Conservation (phyloP, 2,888 invertebrate genomes). For the Torymus texanus region DNA sequence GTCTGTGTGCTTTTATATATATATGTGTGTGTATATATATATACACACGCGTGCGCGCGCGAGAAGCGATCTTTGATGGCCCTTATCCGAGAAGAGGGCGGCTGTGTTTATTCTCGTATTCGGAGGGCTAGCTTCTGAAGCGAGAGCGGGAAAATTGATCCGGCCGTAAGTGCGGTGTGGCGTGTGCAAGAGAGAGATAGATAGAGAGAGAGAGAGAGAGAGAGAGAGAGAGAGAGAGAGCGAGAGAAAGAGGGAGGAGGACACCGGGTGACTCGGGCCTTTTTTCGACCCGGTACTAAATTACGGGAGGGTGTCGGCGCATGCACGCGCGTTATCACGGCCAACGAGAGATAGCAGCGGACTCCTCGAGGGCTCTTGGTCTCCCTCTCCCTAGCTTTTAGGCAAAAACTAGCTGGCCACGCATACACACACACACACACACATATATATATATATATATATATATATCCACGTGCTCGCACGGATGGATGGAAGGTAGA, state of each 20-base stretch:
- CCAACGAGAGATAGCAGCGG: too few relatives aligned
- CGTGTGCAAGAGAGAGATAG: background rate
- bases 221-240: background rate
- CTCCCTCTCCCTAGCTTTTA: background rate
- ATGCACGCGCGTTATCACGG: background rate
- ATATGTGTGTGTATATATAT: background rate
- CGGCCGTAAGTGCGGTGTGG: background rate
- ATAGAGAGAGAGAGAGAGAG: background rate
- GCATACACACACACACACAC: too few relatives aligned
- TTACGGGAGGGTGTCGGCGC: slow-evolving; percentile 8
- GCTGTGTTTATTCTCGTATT: background rate
- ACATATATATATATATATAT: too few relatives aligned
- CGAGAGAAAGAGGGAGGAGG: too few relatives aligned
- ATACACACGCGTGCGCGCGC: too few relatives aligned
- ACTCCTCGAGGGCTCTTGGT: background rate
- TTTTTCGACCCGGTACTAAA: slow-evolving; percentile 11
- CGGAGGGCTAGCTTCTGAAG: background rate
- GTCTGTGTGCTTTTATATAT: background rate
- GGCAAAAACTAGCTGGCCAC: too few relatives aligned
- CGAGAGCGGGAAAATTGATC: slow-evolving; percentile 29
- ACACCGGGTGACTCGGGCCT: slow-evolving; percentile 1
- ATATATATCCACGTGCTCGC: too few relatives aligned
- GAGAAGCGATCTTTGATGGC: too few relatives aligned
- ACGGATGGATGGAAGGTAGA: too few relatives aligned
- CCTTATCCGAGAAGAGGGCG: too few relatives aligned